Evolutionary conservation across 2,888 invertebrate genomes (phyloP).

Genomic region (Drosophila formosana): DNA sequence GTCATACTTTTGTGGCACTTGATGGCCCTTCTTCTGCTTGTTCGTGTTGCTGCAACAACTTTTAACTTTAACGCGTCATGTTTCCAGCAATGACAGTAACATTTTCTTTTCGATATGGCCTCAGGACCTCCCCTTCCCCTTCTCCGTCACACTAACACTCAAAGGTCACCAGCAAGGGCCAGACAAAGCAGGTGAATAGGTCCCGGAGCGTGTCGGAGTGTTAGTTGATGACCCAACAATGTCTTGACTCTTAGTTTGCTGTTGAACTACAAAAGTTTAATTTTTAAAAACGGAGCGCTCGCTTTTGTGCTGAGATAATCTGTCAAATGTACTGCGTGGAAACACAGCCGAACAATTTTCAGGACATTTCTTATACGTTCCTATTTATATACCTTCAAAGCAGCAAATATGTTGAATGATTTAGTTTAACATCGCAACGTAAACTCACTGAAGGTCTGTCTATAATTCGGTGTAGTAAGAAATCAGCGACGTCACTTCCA

Average conservation of each 20-base stretch:
- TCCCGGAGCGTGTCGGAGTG: constrained; percentile 6
- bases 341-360: constrained; percentile 3
- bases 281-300: not conserved
- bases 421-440: not conserved
- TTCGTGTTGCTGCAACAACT: constrained; percentile 49
- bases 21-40: constrained; percentile 36
- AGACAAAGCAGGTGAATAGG: constrained; percentile 31
- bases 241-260: constrained; percentile 35
- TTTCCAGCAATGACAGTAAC: constrained; percentile 55
- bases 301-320: constrained; percentile 29
- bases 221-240: constrained; percentile 37
- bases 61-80: constrained; percentile 72
- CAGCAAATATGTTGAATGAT: not conserved
- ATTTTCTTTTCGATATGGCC: constrained; percentile 58
- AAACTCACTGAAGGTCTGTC: not conserved
- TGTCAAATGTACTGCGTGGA: too few relatives aligned
- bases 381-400: not conserved
- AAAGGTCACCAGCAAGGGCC: constrained; percentile 31
- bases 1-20: constrained; percentile 47
- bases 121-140: constrained; percentile 37
- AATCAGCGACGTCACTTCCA: constrained; percentile 63
- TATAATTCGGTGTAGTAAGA: not conserved
- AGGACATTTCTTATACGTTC: not conserved
- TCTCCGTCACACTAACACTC: not conserved
- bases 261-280: constrained; percentile 12